Conservation (phyloP, 2,113 vertebrate genomes). For the Odontesthes bonariensis region DNA sequence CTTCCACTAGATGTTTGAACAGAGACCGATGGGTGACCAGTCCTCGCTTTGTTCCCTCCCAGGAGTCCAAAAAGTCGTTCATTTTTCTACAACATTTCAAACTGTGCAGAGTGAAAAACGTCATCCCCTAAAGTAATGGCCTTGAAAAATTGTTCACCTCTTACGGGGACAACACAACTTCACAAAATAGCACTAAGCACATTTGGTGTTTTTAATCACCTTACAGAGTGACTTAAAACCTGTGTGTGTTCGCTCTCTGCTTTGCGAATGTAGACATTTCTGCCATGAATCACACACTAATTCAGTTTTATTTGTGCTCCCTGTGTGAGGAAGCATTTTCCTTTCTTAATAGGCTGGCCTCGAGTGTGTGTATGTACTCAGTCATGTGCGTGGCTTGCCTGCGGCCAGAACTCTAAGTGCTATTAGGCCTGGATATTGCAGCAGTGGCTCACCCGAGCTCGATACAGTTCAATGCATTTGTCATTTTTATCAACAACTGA, state of each 20-base stretch:
- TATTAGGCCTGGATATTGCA: slow-evolving; percentile 73
- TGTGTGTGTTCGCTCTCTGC: not conserved
- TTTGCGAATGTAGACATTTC: slow-evolving; percentile 21
- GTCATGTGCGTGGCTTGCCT: slow-evolving; percentile 37
- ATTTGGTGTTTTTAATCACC: not conserved
- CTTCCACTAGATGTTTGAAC: slow-evolving; percentile 1
- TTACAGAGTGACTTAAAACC: not conserved
- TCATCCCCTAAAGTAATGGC: not conserved
- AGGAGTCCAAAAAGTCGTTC: not conserved
- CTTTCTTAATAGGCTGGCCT: slow-evolving; percentile 37
- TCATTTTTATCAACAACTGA: slow-evolving; percentile 64
- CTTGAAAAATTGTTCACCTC: slow-evolving; percentile 1
- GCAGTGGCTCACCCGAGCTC: slow-evolving; percentile 66
- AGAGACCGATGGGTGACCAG: not conserved
- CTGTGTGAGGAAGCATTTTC: slow-evolving; percentile 45
- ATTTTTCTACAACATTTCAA: not conserved
- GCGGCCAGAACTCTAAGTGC: slow-evolving; percentile 59
- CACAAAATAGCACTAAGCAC: not conserved
- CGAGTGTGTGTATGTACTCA: slow-evolving; percentile 22
- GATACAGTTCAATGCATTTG: slow-evolving; percentile 59
- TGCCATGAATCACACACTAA: slow-evolving; percentile 60
- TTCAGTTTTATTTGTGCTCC: slow-evolving; percentile 62
- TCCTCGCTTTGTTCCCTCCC: not conserved
- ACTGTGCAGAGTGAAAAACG: not conserved
- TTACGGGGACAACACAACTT: not conserved